A percentile compares a stretch with the other conserved stretches of the same genome.
phyloP scores from a whole-genome alignment of 92 coral and sea anemone species.

The Umimayanthus kanabou region DNA sequence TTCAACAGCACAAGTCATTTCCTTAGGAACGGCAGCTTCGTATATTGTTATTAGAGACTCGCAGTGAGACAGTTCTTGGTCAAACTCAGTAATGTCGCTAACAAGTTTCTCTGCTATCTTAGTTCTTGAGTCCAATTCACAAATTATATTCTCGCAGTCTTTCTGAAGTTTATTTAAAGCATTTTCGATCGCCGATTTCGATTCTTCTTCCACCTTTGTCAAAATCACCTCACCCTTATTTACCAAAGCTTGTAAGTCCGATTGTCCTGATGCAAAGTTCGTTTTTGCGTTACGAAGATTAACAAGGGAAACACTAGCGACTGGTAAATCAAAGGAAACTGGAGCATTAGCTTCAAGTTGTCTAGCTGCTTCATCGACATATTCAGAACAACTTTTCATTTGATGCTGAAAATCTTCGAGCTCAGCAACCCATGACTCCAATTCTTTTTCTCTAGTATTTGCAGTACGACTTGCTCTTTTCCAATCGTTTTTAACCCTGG shows the following conservation, averaged over 20 bases:
- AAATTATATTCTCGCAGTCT: conserved; percentile 35
- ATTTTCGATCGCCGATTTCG: conserved; percentile 50
- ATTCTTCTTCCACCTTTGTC: conserved; percentile 39
- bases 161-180: conserved; percentile 44
- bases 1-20: conserved; percentile 65
- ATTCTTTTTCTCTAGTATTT: conserved; percentile 43
- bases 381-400: conserved; percentile 45
- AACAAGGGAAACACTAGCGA: conserved; percentile 56
- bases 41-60: conserved; percentile 79
- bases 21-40: conserved; percentile 75
- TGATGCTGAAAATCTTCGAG: conserved; percentile 55
- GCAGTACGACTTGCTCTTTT: conserved; percentile 40
- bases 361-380: conserved; percentile 45
- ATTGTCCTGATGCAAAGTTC: conserved; percentile 56
- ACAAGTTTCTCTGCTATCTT: conserved; percentile 53
- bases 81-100: conserved; percentile 65
- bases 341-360: conserved; percentile 29
- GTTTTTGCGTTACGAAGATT: conserved; percentile 55
- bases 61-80: conserved; percentile 74
- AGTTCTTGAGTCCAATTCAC: conserved; percentile 43
- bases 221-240: conserved; percentile 48
- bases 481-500: conserved; percentile 55
- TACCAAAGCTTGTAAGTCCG: conserved; percentile 46
- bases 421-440: conserved; percentile 55
- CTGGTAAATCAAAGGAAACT: conserved; percentile 49